Conservation (phyloP, 2,113 vertebrate genomes). For the Apodemus speciosus region DNA sequence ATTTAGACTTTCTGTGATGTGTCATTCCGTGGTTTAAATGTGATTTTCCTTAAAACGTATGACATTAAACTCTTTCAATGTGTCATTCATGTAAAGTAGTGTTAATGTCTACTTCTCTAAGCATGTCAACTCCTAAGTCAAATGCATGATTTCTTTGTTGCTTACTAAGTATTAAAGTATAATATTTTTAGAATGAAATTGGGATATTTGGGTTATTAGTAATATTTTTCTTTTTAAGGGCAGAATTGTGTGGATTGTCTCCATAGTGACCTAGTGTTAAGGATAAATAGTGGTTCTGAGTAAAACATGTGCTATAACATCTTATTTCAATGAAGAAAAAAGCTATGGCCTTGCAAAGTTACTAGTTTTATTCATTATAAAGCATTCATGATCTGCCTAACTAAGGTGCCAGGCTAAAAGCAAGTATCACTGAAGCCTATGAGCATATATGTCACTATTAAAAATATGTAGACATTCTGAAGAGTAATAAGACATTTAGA, state of each 20-base stretch:
- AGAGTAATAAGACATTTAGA: background rate
- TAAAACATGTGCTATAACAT: background rate
- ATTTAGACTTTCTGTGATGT: background rate
- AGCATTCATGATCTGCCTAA: background rate
- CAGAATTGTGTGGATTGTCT: background rate
- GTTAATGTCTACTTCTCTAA: background rate
- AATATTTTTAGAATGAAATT: background rate
- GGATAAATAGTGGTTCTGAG: background rate
- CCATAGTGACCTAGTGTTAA: background rate
- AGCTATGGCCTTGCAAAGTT: background rate
- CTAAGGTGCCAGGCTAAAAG: background rate
- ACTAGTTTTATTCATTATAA: background rate
- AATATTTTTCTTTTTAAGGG: slow-evolving; percentile 4
- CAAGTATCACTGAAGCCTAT: background rate
- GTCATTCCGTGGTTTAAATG: background rate
- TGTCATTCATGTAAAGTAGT: background rate
- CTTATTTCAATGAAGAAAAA: background rate
- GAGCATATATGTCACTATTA: background rate
- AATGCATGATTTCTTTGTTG: background rate
- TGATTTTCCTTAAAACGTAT: background rate
- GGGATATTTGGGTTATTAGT: background rate
- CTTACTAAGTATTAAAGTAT: background rate
- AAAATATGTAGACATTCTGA: background rate
- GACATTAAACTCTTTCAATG: background rate
- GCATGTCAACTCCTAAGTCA: background rate